Base-by-base conservation (phyloP, 2,113 vertebrate genomes). In the Manacus vitellinus region DNA sequence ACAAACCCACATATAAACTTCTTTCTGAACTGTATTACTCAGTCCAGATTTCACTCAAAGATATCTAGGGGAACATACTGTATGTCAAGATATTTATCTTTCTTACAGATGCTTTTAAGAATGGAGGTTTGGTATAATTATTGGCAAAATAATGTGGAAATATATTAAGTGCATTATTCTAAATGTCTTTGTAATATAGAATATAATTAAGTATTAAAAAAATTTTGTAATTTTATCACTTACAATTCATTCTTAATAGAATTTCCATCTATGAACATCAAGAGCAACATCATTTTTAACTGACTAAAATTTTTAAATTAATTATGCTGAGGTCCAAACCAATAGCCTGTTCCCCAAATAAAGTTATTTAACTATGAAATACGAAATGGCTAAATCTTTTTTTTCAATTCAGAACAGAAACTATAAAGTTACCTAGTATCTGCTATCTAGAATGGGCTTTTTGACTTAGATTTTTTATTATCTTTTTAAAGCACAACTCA, bases 171-270 rank as follows among this genome's bases (percentile, higher is more conserved):
- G 6, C 5, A 39, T 41, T 73, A 74, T 67, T 74, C 21, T 35
- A 59, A 56, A 47, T 68, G 23, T 47, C 59, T 55, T 6, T 59
- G 51, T 55, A 86, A 25, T 8, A 76, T 3, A 83, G 41, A 75
- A 41, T 65, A 12, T 35, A 75, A 79, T 23, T 62, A 56, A 31
- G 14, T 18, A 49, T 47, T 75, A 7, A 58, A 67, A 72, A 86
- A 1, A 0, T 41, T 31, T 51, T 30, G 3, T 4, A 44, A 31
- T 24, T 52, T 77, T 21, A 58, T n/a, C 0, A 61, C 55, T 88
- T 58, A 52, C 16, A 61, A 20, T 5, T 39, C 2, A 1, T 61
- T 67, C n/a, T 52, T 92, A 44, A 56, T 16, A 72, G 14, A 54
- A 54, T 65, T 89, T 92, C 8, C 9, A 63, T 58, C 35, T 30